Percentiles rank a stretch among this genome's conserved stretches.
Conservation (phyloP, 2,113 vertebrate species). For the Pluvianellus socialis region DNA sequence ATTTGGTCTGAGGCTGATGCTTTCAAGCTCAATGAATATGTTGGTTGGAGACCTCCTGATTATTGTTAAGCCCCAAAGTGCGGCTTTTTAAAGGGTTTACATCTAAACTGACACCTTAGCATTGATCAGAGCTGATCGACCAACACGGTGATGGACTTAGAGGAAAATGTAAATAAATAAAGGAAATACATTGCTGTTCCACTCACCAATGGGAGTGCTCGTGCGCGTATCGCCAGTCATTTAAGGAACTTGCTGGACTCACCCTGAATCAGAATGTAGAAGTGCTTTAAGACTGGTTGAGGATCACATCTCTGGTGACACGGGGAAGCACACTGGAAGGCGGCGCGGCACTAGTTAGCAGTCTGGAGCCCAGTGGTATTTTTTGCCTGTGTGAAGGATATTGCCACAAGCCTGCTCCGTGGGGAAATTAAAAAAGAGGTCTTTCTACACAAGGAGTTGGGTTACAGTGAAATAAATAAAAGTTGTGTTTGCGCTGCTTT, state of each 20-base stretch:
- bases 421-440: background rate
- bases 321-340: background rate
- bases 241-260: background rate
- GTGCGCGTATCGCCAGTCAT: background rate
- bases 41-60: background rate
- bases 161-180: slow-evolving; percentile 11
- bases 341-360: background rate
- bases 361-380: background rate
- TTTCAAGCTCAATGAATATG: slow-evolving; percentile 10
- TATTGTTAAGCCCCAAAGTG: slow-evolving; percentile 11
- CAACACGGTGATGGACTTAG: background rate
- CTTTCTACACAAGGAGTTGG: background rate
- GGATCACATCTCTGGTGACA: background rate
- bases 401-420: background rate
- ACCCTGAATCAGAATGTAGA: background rate
- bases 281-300: background rate
- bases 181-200: background rate
- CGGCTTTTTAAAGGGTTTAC: slow-evolving; percentile 3
- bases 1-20: background rate
- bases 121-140: background rate
- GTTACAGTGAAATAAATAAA: background rate
- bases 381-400: background rate
- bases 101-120: background rate
- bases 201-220: background rate
- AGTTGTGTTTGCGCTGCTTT: background rate